A percentile compares a stretch with the other conserved stretches of the same genome.
Conservation (phyloP, 2,888 invertebrate species). For the Euplagia quadripunctaria region DNA sequence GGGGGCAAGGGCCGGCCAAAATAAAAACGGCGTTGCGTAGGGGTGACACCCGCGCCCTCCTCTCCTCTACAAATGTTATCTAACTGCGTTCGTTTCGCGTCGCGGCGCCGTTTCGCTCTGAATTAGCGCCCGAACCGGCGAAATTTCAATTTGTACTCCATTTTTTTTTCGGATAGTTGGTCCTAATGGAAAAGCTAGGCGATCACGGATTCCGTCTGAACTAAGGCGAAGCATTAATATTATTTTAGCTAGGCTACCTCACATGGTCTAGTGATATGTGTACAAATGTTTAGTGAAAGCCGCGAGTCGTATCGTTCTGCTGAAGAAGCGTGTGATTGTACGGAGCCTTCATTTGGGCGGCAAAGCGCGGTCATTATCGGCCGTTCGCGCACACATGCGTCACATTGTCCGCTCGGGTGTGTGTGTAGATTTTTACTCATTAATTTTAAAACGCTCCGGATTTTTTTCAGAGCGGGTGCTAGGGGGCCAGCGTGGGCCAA, state of each 20-base stretch:
- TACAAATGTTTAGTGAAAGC: constrained; percentile 16
- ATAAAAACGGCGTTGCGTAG: constrained; percentile 87
- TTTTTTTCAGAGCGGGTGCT: constrained; percentile 87
- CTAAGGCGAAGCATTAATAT: constrained; percentile 33
- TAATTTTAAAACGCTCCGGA: constrained; percentile 88
- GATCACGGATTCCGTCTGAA: constrained; percentile 66
- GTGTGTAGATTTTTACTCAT: constrained; percentile 88
- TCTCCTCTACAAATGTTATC: constrained; percentile 86
- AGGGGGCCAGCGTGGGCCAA: constrained; percentile 73
- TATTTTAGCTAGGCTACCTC: constrained; percentile 33
- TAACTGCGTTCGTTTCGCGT: constrained; percentile 85
- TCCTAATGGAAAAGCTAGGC: constrained; percentile 75
- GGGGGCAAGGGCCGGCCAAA: constrained; percentile 86
- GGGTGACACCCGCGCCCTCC: constrained; percentile 80
- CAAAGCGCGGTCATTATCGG: constrained; percentile 81
- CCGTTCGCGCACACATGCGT: constrained; percentile 74
- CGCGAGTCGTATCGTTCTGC: constrained; percentile 21
- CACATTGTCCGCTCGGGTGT: constrained; percentile 78
- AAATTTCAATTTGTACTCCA: constrained; percentile 85
- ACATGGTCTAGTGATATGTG: constrained; percentile 19
- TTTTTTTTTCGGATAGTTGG: constrained; percentile 82
- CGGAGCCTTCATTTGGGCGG: constrained; percentile 60
- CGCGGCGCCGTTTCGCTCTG: constrained; percentile 77
- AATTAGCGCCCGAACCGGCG: constrained; percentile 81
- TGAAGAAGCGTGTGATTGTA: constrained; percentile 52